Percentiles rank a stretch among this genome's conserved stretches.
These are phyloP conservation scores for Sinotaia quadrata DNA, from an alignment of 2,888 invertebrate genomes.

Conservation along the genomic window DNA sequence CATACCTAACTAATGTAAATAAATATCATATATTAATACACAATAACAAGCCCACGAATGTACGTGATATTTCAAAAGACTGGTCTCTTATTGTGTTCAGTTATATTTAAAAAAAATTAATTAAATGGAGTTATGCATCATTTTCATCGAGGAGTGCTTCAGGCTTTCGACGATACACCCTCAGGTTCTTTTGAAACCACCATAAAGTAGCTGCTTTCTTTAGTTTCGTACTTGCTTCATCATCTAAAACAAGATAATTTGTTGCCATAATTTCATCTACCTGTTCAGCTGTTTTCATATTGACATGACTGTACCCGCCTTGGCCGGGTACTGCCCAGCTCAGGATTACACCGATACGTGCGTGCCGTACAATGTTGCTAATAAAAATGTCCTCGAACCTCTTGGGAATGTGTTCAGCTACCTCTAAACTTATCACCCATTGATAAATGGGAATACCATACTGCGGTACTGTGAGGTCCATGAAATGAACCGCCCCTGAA, in stretches of 20 bases:
- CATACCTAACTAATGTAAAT: too few relatives aligned
- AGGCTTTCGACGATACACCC: conserved; percentile 34
- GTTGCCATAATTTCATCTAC: conserved; percentile 33
- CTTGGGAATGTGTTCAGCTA: conserved; percentile 51
- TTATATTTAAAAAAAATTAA: too few relatives aligned
- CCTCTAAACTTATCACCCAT: conserved; percentile 49
- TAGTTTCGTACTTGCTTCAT: conserved; percentile 25
- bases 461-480: conserved; percentile 48
- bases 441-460: conserved; percentile 47
- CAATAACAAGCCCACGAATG: too few relatives aligned
- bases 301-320: conserved; percentile 43
- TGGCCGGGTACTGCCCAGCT: conserved; percentile 52
- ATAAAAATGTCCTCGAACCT: conserved; percentile 43
- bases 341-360: conserved; percentile 42
- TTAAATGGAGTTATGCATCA: too few relatives aligned
- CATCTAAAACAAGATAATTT: conserved; percentile 38
- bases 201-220: conserved; percentile 30
- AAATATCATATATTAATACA: too few relatives aligned
- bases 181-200: conserved; percentile 41
- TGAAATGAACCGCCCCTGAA: conserved; percentile 33
- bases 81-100: too few relatives aligned
- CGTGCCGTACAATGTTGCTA: conserved; percentile 45
- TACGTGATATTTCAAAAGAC: too few relatives aligned
- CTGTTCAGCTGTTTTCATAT: conserved; percentile 39
- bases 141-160: background rate